phyloP scores from a whole-genome alignment of 2,113 vertebrate genomes.

The Cheilinus undulatus region DNA sequence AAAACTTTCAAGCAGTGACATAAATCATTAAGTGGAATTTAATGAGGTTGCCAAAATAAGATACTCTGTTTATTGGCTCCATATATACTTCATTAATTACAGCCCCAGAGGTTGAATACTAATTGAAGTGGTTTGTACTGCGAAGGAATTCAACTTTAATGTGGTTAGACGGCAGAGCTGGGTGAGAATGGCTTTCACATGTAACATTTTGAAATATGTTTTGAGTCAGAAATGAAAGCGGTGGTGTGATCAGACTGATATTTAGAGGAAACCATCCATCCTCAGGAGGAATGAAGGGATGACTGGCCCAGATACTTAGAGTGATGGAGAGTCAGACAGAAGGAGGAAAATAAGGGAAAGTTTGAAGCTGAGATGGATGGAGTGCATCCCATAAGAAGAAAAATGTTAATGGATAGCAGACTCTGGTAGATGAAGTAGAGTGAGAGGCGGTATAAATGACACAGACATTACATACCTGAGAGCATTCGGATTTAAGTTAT shows the following conservation, averaged over 20 bases:
- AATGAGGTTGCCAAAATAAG: conserved; percentile 59
- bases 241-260: conserved; percentile 53
- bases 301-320: conserved; percentile 50
- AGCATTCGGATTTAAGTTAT: conserved; percentile 14
- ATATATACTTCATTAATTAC: conserved; percentile 50
- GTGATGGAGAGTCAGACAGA: conserved; percentile 50
- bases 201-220: conserved; percentile 60
- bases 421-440: conserved; percentile 15
- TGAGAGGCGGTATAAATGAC: conserved; percentile 12
- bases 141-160: conserved; percentile 53
- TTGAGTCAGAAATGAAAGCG: conserved; percentile 57
- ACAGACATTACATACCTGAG: conserved; percentile 12
- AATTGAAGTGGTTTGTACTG: conserved; percentile 46
- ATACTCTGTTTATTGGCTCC: conserved; percentile 36
- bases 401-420: conserved; percentile 42
- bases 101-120: conserved; percentile 49
- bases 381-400: conserved; percentile 29
- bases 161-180: conserved; percentile 32
- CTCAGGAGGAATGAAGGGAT: conserved; percentile 57
- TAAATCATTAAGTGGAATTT: conserved; percentile 49
- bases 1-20: conserved; percentile 34
- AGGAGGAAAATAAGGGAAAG: conserved; percentile 44
- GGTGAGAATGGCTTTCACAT: conserved; percentile 53
- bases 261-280: conserved; percentile 65
- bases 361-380: conserved; percentile 59